Percentiles rank a stretch among this genome's conserved stretches.
Conservation (phyloP, 1,140 invertebrate species). For the Pseudoatta argentina region DNA sequence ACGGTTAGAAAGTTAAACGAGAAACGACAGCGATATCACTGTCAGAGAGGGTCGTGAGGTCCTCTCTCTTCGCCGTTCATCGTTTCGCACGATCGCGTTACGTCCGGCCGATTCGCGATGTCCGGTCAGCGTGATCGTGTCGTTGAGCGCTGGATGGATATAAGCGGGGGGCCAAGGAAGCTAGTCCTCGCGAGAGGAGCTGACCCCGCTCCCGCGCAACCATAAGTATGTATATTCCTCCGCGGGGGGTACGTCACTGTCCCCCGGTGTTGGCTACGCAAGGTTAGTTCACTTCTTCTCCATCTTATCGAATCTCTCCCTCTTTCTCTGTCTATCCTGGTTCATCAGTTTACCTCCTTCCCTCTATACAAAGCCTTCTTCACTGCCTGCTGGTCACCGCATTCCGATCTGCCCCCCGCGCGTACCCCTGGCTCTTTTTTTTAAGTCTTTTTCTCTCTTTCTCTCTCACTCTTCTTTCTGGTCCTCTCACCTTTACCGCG, state of each 20-base stretch:
- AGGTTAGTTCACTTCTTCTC: slow-evolving; percentile 71
- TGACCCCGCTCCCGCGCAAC: slow-evolving; percentile 1
- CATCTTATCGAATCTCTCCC: slow-evolving; percentile 46
- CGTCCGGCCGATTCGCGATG: slow-evolving; percentile 49
- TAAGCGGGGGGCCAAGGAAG: background rate
- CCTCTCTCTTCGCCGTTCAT: slow-evolving; percentile 18
- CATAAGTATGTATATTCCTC: slow-evolving; percentile 74
- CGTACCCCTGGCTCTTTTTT: slow-evolving; percentile 22
- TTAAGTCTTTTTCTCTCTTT: slow-evolving; percentile 26
- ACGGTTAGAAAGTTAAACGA: slow-evolving; percentile 40
- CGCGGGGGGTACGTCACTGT: slow-evolving; percentile 83
- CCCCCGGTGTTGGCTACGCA: slow-evolving; percentile 74
- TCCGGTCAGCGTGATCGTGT: slow-evolving; percentile 52
- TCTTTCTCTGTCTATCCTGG: slow-evolving; percentile 38
- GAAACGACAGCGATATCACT: slow-evolving; percentile 34
- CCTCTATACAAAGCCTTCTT: slow-evolving; percentile 72
- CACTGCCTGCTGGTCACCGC: slow-evolving; percentile 81
- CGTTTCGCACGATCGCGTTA: slow-evolving; percentile 54
- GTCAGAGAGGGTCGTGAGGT: slow-evolving; percentile 21
- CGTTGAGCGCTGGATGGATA: slow-evolving; percentile 18
- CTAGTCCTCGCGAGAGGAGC: slow-evolving; percentile 32
- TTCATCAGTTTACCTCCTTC: slow-evolving; percentile 57
- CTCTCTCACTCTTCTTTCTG: slow-evolving; percentile 18
- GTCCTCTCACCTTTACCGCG: slow-evolving; percentile 42
- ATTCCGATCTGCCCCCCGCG: slow-evolving; percentile 75